Evolutionary conservation across 2,888 invertebrate species (phyloP).

Genomic region (Drosophila yooni): DNA sequence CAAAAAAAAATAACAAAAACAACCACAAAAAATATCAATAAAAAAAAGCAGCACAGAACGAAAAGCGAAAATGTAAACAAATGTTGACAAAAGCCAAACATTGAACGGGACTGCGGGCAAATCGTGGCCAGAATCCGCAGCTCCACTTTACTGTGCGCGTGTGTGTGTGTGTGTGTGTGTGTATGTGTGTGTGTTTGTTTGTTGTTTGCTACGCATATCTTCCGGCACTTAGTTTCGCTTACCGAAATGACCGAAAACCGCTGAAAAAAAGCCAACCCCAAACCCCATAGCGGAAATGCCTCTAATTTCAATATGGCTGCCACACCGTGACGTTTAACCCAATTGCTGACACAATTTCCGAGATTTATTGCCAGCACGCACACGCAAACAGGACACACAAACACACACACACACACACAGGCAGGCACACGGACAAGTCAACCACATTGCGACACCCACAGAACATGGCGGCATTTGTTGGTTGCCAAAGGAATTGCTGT

Average conservation of each 20-base stretch:
- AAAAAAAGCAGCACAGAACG: background rate
- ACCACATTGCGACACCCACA: conserved; percentile 41
- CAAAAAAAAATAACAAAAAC: conserved; percentile 1
- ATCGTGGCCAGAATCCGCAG: conserved; percentile 27
- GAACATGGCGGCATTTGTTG: conserved; percentile 53
- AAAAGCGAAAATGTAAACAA: conserved; percentile 56
- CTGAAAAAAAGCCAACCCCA: conserved; percentile 19
- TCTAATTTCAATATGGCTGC: conserved; percentile 80
- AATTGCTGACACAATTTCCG: conserved; percentile 80
- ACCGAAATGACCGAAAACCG: conserved; percentile 62
- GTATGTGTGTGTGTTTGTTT: background rate
- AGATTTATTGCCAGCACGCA: conserved; percentile 69
- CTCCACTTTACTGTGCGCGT: background rate
- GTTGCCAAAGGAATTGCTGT: conserved; percentile 45
- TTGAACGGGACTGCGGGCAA: conserved; percentile 10
- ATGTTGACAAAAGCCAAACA: conserved; percentile 56
- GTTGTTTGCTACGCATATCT: conserved; percentile 67
- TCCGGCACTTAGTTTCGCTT: conserved; percentile 74
- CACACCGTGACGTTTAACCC: conserved; percentile 62
- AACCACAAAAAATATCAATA: conserved; percentile 1
- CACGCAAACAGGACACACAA: conserved; percentile 29
- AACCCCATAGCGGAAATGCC: conserved; percentile 66
- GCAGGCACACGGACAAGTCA: background rate
- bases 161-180: conserved; percentile 28
- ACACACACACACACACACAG: conserved; percentile 14